Evolutionary conservation across 2,797 vertebrate species (phyloP), one percentile per base, ranked within the genome.

Genomic region (Prunella strophiata): DNA sequence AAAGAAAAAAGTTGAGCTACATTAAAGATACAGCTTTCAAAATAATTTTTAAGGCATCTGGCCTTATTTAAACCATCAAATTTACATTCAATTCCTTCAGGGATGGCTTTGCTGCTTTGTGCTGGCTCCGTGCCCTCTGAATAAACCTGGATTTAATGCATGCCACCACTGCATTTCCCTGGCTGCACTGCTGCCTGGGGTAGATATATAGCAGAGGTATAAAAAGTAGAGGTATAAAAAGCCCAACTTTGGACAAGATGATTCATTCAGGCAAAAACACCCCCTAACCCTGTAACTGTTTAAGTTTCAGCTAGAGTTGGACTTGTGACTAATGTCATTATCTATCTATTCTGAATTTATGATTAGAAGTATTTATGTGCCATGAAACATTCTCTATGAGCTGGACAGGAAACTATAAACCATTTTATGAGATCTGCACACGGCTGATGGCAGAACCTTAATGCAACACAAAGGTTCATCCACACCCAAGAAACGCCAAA

Each of bases 11-110:
- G 55, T 92, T 65, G 83, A 94, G 51, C 77, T 78, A 87, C 92
- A 95, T 96, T 83, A 96, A 96, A 97, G 96, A 96, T 82, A 88
- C 20, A 93, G 94, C 66, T 92, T 97, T 97, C 73, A 68, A 90
- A 94, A 87, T 79, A 80, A 93, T 91, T 94, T 92, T 93, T 74
- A 94, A 95, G 72, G 96, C 97, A 98, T 97, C 97, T 98, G 97
- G 97, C 97, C 97, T 96, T 96, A 96, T 96, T 98, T 98, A 98
- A 98, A 94, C 92, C 92, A 96, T 96, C 96, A 95, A 87, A 97
- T 97, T 96, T 96, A 96, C 89, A 97, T 97, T 96, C 66, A 94
- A 15, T 95, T 97, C 96, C 97, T 97, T 90, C 90, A 96, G 97
- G 97, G 96, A 96, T 80, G 89, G 93, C 94, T 97, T 93, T 15